These are phyloP conservation scores for Zophobas atratus DNA, from an alignment of 1,140 invertebrate species.

Conservation along the genomic window DNA sequence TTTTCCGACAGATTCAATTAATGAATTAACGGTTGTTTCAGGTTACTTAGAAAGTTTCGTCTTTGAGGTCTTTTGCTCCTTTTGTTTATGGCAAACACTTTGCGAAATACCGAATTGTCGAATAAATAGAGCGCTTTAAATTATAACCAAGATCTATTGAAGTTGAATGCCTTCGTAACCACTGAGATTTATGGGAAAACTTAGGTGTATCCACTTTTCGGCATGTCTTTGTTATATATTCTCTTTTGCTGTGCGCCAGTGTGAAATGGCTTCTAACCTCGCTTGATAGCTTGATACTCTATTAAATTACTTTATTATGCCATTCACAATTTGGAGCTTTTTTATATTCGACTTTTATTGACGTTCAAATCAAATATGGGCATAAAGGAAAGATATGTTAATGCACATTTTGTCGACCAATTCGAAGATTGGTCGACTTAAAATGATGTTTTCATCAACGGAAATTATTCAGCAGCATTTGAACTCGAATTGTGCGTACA, in stretches of 20 bases:
- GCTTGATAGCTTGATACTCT: conserved; percentile 50
- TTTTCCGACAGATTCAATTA: no score
- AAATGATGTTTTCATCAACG: neutral
- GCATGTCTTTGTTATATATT: conserved; percentile 27
- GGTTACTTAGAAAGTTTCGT: no score
- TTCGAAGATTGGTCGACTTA: neutral
- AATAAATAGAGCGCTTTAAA: conserved; percentile 11
- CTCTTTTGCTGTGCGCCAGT: conserved; percentile 34
- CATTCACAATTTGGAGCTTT: conserved; percentile 25
- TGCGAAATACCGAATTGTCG: neutral
- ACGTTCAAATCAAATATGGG: conserved; percentile 34
- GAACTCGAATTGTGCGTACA: no score
- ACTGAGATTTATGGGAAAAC: conserved; percentile 42
- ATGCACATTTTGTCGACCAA: conserved; percentile 17
- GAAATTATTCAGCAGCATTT: no score
- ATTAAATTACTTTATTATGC: conserved; percentile 56
- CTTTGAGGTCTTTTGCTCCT: neutral
- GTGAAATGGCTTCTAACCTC: conserved; percentile 49
- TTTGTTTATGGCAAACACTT: neutral
- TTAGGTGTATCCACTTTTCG: conserved; percentile 42
- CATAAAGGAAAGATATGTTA: conserved; percentile 40
- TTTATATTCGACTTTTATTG: conserved; percentile 44
- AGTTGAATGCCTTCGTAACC: conserved; percentile 11
- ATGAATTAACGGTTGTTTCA: no score
- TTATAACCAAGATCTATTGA: neutral